Evolutionary conservation across 2,113 vertebrate species (phyloP), one percentile per base, ranked within the genome.

Genomic region (Sinocyclocheilus maitianheensis): DNA sequence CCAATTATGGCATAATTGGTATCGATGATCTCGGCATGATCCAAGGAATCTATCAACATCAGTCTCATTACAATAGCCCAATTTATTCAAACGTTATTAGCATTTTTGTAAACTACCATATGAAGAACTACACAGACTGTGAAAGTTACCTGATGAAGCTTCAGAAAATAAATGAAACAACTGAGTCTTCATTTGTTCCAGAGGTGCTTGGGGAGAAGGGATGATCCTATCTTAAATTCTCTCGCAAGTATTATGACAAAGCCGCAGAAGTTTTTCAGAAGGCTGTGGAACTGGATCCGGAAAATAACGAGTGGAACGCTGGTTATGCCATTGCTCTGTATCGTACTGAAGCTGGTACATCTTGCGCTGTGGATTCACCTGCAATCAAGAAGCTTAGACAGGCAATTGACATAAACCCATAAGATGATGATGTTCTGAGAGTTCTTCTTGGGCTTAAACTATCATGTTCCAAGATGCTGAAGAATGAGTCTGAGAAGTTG

Each of bases 241-340:
- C 93, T 43, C 0, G 0, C 1, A 87, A 94, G 13, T 92, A 95
- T 91, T 94, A 90, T 0, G 18, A 87, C 9, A 93, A 82, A 81
- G 94, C 96, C 60, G 92, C 91, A 90, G 71, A 84, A 7, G 94
- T 93, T 88, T 97, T 97, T 90, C 88, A 89, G 87, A 94, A 93
- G 18, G 95, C 94, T 84, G 80, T 96, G 85, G 78, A 90, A 84
- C n/a, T 11, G 14, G 94, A 96, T 18, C 94, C 94, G 0, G 22
- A 95, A 6, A 91, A 95, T n/a, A 91, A 91, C 0, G 94, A 95
- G 67, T 96, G 92, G 90, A 94, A 89, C 16, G 7, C 85, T 0
- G 94, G 96, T 46, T 96, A 94, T 89, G 96, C 95, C 3, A 91
- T 90, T 20, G 84, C 83, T 0, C n/a, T 91, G 12, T 95, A 93